These are phyloP conservation scores for Orchestes rusci DNA, from an alignment of 2,888 invertebrate genomes.

Conservation along the genomic window DNA sequence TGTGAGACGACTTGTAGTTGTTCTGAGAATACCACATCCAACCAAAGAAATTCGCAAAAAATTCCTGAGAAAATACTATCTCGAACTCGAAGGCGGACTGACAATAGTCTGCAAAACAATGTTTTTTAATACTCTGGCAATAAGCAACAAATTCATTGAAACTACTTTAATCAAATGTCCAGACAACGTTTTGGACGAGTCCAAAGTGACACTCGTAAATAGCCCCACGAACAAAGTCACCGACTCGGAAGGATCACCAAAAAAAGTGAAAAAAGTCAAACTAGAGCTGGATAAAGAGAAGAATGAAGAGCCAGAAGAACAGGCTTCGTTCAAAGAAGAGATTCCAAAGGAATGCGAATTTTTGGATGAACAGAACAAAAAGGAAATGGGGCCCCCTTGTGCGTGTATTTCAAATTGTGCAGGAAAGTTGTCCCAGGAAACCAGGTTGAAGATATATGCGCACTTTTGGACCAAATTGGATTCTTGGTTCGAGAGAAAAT, in stretches of 20 bases:
- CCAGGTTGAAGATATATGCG: conserved; percentile 16
- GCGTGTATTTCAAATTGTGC: conserved; percentile 13
- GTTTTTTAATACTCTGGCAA: conserved; percentile 22
- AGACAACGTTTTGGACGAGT: conserved; percentile 16
- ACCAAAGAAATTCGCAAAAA: conserved; percentile 17
- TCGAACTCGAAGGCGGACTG: conserved; percentile 16
- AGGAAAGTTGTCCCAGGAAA: conserved; percentile 13
- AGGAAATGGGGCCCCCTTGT: conserved; percentile 15
- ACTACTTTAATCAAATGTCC: conserved; percentile 19
- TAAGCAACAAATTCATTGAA: conserved; percentile 19
- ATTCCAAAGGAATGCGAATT: conserved; percentile 13
- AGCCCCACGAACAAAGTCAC: conserved; percentile 1
- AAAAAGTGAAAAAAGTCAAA: background rate
- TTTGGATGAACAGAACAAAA: conserved; percentile 11
- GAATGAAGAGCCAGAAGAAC: conserved; percentile 3
- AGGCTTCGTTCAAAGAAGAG: conserved; percentile 5
- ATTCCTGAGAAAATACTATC: conserved; percentile 19
- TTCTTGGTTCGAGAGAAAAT: conserved; percentile 15
- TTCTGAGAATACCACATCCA: conserved; percentile 14
- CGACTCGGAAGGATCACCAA: background rate
- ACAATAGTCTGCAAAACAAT: conserved; percentile 19
- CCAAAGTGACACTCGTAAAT: conserved; percentile 15
- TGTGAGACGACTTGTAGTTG: conserved; percentile 14
- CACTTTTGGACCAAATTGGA: conserved; percentile 18
- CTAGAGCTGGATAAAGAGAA: background rate